phyloP scores from a whole-genome alignment of 2,797 vertebrate genomes.

The Leuciscus waleckii region DNA sequence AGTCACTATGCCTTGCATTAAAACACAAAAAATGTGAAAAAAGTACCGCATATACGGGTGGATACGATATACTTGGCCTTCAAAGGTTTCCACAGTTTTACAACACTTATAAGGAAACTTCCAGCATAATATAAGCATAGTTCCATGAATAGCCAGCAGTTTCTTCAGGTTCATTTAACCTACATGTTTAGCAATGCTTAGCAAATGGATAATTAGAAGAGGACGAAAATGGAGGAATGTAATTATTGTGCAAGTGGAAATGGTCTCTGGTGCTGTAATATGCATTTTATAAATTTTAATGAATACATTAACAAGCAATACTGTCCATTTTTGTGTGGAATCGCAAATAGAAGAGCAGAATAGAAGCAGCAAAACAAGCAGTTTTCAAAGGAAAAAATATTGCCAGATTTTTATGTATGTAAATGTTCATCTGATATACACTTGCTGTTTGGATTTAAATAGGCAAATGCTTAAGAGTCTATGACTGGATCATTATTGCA shows the following conservation, averaged over 20 bases:
- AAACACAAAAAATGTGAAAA: not conserved
- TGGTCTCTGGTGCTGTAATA: not conserved
- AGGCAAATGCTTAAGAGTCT: no score
- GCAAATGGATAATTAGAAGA: conserved; percentile 8
- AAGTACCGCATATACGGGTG: not conserved
- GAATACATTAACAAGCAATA: not conserved
- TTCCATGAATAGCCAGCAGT: not conserved
- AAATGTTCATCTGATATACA: conserved; percentile 2
- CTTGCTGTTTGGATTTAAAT: no score
- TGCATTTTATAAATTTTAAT: not conserved
- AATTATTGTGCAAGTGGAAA: not conserved
- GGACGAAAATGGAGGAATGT: not conserved
- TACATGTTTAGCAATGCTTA: conserved; percentile 19
- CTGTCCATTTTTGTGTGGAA: not conserved
- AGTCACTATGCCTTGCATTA: not conserved
- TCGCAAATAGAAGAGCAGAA: not conserved
- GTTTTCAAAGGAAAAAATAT: not conserved
- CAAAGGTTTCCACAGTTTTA: not conserved
- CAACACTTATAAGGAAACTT: not conserved
- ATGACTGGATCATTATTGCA: no score
- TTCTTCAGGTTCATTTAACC: not conserved
- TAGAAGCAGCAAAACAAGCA: not conserved
- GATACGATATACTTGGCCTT: not conserved
- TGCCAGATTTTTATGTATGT: not conserved
- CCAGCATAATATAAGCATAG: not conserved